Conservation (phyloP, 2,888 invertebrate genomes). For the Brenthis daphne region DNA sequence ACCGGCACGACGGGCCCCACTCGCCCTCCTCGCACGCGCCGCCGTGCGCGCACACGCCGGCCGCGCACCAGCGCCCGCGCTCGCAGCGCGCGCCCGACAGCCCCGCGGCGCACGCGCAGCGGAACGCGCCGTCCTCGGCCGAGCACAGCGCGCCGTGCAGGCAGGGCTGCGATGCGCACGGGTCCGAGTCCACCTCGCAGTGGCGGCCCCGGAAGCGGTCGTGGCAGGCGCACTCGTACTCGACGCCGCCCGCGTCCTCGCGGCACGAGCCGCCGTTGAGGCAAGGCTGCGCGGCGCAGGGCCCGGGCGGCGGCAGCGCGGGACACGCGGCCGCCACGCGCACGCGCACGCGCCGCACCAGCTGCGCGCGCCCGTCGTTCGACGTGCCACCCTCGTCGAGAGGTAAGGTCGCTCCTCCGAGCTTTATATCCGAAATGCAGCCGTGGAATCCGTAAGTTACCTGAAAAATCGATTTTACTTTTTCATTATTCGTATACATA, state of each 20-base stretch:
- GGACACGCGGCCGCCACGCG: conserved; percentile 55
- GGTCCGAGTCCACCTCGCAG: conserved; percentile 92
- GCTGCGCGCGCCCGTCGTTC: conserved; percentile 61
- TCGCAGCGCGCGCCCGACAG: conserved; percentile 86
- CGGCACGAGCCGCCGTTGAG: conserved; percentile 83
- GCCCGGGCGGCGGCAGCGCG: conserved; percentile 59
- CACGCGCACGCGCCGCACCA: conserved; percentile 64
- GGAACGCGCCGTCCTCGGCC: conserved; percentile 83
- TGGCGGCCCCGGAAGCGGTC: conserved; percentile 88
- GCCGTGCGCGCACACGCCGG: conserved; percentile 89
- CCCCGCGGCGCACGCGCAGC: conserved; percentile 88
- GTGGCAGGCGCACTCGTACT: conserved; percentile 90
- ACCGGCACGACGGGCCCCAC: conserved; percentile 89
- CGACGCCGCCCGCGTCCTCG: conserved; percentile 59
- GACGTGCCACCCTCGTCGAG: conserved; percentile 76
- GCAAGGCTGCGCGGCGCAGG: conserved; percentile 71
- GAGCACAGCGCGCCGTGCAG: conserved; percentile 90
- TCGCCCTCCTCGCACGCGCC: conserved; percentile 95
- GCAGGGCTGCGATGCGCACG: conserved; percentile 94
- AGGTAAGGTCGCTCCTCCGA: conserved; percentile 89
- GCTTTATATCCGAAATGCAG: conserved; percentile 93
- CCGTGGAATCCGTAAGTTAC: conserved; percentile 94
- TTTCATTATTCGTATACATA: not conserved
- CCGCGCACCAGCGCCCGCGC: conserved; percentile 86
- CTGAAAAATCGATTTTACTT: conserved; percentile 58